Base-by-base conservation (phyloP, 2,797 vertebrate species). In the Oreochromis grahami region DNA sequence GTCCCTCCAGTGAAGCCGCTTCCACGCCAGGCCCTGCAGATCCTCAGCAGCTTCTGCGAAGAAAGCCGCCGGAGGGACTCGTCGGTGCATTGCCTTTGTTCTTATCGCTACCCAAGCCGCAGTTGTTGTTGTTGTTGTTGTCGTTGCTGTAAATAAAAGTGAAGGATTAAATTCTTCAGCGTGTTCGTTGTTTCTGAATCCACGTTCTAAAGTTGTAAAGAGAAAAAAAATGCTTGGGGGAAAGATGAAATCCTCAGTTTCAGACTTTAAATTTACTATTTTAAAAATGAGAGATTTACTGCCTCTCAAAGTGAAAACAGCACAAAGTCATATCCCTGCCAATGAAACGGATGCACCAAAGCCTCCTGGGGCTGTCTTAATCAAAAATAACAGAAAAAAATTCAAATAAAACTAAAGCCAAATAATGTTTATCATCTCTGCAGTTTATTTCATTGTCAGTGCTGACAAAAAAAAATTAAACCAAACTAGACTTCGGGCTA, bases 1-100 rank as follows among this genome's bases (percentile, higher is more conserved):
- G 98, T 95, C 76, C 91, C 97, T 0, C 97, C 97, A 43, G 96
- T 96, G 2, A 97, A 98, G 2, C 89, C 97, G 0, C 96, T 98
- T 89, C 97, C 97, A 86, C 95, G 96, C 76, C 93, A 94, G 1
- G 96, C 97, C 0, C 63, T 98, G 86, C 96, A 97, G 7, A 95
- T 97, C 84, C 96, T 99, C 68, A 96, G 96, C 83, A 97, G 88
- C 82, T 98, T 97, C 89, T 99, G 98, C 3, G 93, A 97, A 10
- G 97, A 99, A 88, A 98, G 97, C 86, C 96, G 98, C 3, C 96
- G 96, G 81, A 94, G 93, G 79, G 98, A 98, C 93, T 97, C 97
- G 88, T 98, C 98, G 98, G 97, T 98, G 1, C 97, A 98, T 0
- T 96, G 78, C 8, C 93, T 99, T 72, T 12, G 41, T 29, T 72